Base-by-base conservation (phyloP, 2,888 invertebrate species). In the Euzetes globulus region DNA sequence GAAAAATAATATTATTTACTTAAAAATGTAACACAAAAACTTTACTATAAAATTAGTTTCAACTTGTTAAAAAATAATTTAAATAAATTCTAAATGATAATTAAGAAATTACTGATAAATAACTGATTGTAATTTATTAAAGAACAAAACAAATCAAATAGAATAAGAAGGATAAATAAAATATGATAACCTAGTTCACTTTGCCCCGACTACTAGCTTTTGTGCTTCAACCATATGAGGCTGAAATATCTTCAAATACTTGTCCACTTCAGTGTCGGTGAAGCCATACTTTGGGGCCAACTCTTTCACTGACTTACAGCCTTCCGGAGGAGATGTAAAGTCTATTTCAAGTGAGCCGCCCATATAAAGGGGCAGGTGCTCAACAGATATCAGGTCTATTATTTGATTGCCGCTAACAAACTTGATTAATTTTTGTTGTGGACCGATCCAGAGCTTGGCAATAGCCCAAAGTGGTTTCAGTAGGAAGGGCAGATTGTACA, bases 201-300 rank as follows among this genome's bases (percentile, higher is more conserved):
- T n/a, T n/a, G n/a, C n/a, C n/a, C n/a, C n/a, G n/a, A n/a, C n/a
- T n/a, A 50, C 50, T 27, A 74, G 55, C 41, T 29, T 17, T 33
- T 68, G 13, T 11, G 74, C 74, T 25, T 74, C 74, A 15, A 25
- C 19, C 47, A 74, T 47, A 25, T 41, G 41, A 1, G 58, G 41
- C 50, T 74, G 70, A 58, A 74, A 74, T 15, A 74, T 70, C 47
- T 74, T 74, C 19, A 45, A 47, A 58, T 74, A 74, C 50, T 70
- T 70, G 15, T 74, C 74, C 5, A 74, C 47, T 17, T 74, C 74
- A n/a, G 7, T 47, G 17, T 68, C 58, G 19, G 74, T 70, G 19
- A 74, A 74, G 13, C 74, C 74, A 70, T 33, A 70, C 47, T 50
- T 41, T 1, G 74, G 68, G 3, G 33, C 74, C 47, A 74, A 37